Conservation (phyloP, 2,888 invertebrate genomes). For the Hemistola chrysoprasaria region DNA sequence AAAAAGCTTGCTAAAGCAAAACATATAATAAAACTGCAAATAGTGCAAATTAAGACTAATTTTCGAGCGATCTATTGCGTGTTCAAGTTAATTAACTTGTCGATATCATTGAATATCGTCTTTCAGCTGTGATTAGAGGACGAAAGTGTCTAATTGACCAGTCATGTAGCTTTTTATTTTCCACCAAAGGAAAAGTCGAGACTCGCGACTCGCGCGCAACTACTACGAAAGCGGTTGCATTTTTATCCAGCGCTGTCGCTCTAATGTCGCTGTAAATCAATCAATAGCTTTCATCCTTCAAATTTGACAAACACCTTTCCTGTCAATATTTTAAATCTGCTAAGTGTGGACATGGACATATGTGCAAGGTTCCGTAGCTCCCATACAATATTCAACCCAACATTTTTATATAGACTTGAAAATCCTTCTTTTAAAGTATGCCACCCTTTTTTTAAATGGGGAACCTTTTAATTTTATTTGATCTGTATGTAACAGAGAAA, state of each 20-base stretch:
- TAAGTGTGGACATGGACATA: no score
- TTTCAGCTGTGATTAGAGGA: constrained; percentile 39
- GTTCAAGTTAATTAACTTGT: constrained; percentile 33
- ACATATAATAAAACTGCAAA: no score
- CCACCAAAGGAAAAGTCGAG: constrained; percentile 34
- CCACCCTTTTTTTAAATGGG: no score
- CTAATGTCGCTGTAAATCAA: constrained; percentile 39
- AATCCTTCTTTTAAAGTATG: no score
- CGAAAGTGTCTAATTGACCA: constrained; percentile 51
- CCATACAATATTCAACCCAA: no score
- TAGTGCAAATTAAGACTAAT: no score
- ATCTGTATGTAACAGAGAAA: no score
- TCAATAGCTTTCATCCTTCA: constrained; percentile 40
- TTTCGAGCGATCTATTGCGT: constrained; percentile 1
- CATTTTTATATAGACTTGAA: no score
- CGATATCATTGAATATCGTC: constrained; percentile 28
- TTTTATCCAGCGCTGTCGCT: constrained; percentile 13
- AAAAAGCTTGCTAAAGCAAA: no score
- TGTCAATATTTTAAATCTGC: constrained; percentile 11
- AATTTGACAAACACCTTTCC: constrained; percentile 28
- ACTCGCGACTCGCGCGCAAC: constrained; percentile 7
- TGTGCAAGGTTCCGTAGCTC: no score
- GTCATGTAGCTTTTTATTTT: constrained; percentile 42
- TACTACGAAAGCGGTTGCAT: constrained; percentile 29
- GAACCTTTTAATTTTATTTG: no score